Conservation (phyloP, 2,113 vertebrate genomes). For the Chamaetylas fuelleborni region DNA sequence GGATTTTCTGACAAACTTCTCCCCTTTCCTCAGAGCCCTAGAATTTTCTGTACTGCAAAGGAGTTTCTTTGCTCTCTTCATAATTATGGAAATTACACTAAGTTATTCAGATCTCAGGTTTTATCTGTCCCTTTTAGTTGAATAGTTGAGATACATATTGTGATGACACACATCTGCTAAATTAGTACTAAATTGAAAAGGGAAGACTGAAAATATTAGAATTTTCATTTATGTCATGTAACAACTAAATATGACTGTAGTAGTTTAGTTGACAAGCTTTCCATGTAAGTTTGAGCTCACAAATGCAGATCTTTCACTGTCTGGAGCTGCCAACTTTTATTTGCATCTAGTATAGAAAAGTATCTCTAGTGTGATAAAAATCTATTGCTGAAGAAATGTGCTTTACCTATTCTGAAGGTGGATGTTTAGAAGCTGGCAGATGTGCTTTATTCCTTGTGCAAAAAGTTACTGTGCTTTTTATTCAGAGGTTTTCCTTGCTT, state of each 20-base stretch:
- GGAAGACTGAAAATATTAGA: neutral
- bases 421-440: neutral
- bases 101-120: neutral
- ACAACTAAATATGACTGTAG: neutral
- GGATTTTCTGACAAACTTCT: neutral
- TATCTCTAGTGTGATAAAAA: neutral
- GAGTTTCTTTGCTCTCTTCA: neutral
- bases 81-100: neutral
- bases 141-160: neutral
- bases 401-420: neutral
- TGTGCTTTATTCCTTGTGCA: neutral
- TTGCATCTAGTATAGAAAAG: neutral
- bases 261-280: neutral
- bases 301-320: neutral
- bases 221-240: neutral
- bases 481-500: neutral
- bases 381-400: neutral
- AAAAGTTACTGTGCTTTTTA: neutral
- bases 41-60: neutral
- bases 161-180: neutral
- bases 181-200: neutral
- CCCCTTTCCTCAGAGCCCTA: neutral
- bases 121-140: neutral
- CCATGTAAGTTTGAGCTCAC: neutral
- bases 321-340: neutral